Evolutionary conservation across 2,113 vertebrate species (phyloP).

Genomic region (human): GRCh38 chr16:51570501-51571000

Average conservation of each 20-base stretch:
- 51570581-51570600: too few species aligned
- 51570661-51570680: rapidly evolving
- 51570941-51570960: too few species aligned
- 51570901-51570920: too few species aligned
- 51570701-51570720: background rate
- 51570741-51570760: too few species aligned
- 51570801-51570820: background rate
- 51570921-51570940: too few species aligned
- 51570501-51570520: background rate
- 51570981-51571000: too few species aligned
- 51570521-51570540: background rate
- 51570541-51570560: background rate
- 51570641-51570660: background rate
- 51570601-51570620: background rate
- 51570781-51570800: background rate
- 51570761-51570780: background rate
- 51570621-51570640: background rate
- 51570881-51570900: too few species aligned
- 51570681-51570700: rapidly evolving
- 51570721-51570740: background rate
- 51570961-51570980: too few species aligned
- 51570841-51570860: too few species aligned
- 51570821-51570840: background rate
- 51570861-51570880: too few species aligned
- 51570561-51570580: rapidly evolving